Base-by-base conservation (phyloP, 92 coral and sea anemone genomes). In the Porites evermanni region DNA sequence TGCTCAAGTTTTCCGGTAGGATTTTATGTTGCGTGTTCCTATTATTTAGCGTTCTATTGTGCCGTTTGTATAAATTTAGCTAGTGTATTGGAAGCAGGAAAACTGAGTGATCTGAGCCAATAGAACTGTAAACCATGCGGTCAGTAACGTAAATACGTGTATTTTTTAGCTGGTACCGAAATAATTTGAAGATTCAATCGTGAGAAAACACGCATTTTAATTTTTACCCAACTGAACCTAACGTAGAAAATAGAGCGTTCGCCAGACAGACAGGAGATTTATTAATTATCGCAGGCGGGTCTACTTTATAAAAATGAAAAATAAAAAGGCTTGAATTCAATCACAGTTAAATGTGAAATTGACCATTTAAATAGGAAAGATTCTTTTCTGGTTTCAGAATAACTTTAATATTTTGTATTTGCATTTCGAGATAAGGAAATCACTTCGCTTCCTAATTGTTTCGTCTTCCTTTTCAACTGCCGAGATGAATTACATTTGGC, bases 1-100 rank as follows among this genome's bases (percentile, higher is more conserved):
- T 54, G 18, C 21, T 70, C 8, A 20, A 6, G 54, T 18, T 16
- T 81, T 59, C 60, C 70, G 86, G 86, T 81, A 81, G 13, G 86
- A 56, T 79, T 23, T 16, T 29, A 26, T 67, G 13, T 7, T 64
- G 10, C 11, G 26, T 21, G 52, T 19, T n/a, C 23, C 8, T 18
- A 6, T 16, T 61, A 54, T 14, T 38, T 69, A 7, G 52, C 53
- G 65, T 53, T 29, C 21, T 12, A 26, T 29, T 70, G 1, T 26
- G 14, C 13, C 38, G 51, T 32, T 29, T 29, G 32, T 29, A 29
- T 29, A 29, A 29, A 21, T 32, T 12, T 10, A 6, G 4, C 23
- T 19, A 10, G 4, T 58, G 38, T 70, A 26, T 20, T 4, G 52
- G 74, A n/a, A 53, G 18, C 12, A 13, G 16, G 44, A 32, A 2